Evolutionary conservation across 2,888 invertebrate genomes (phyloP).

Genomic region (Parthenolecanium corni): DNA sequence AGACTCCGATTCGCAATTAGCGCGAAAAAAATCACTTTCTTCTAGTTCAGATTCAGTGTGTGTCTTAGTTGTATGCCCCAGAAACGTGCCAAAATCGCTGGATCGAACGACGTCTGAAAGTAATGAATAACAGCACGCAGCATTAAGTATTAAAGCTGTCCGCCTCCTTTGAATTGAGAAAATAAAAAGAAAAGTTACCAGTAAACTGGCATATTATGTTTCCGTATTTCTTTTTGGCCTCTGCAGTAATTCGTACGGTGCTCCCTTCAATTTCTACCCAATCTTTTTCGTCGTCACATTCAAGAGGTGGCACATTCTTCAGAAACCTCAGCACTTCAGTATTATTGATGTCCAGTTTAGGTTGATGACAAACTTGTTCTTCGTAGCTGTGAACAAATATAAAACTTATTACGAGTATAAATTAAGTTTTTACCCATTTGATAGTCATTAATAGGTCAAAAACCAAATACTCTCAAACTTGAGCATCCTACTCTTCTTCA

Average conservation of each 20-base stretch:
- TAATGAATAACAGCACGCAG: not conserved
- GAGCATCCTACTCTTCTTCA: too few relatives aligned
- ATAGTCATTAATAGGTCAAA: too few relatives aligned
- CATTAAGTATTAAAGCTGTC: too few relatives aligned
- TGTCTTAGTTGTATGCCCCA: conserved; percentile 45
- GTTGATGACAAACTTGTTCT: conserved; percentile 47
- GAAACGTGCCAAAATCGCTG: conserved; percentile 48
- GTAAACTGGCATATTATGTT: conserved; percentile 47
- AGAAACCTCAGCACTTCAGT: conserved; percentile 64
- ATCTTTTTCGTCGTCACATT: conserved; percentile 53
- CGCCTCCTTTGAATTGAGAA: not conserved
- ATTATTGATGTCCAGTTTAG: conserved; percentile 52
- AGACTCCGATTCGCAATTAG: conserved; percentile 47
- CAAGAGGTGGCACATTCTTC: conserved; percentile 48
- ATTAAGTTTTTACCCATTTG: too few relatives aligned
- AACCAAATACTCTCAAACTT: too few relatives aligned
- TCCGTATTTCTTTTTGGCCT: conserved; percentile 40
- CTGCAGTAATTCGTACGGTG: conserved; percentile 44
- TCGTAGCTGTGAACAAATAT: conserved; percentile 11
- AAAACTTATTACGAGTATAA: not conserved
- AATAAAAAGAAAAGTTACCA: conserved; percentile 33
- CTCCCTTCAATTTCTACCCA: conserved; percentile 69
- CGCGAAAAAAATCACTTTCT: conserved; percentile 59
- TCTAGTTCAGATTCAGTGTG: conserved; percentile 50
- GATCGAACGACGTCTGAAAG: conserved; percentile 53